Percentiles rank a stretch among this genome's conserved stretches.
Evolutionary conservation across 1,140 invertebrate species (phyloP).

Genomic region (Sogatella furcifera): DNA sequence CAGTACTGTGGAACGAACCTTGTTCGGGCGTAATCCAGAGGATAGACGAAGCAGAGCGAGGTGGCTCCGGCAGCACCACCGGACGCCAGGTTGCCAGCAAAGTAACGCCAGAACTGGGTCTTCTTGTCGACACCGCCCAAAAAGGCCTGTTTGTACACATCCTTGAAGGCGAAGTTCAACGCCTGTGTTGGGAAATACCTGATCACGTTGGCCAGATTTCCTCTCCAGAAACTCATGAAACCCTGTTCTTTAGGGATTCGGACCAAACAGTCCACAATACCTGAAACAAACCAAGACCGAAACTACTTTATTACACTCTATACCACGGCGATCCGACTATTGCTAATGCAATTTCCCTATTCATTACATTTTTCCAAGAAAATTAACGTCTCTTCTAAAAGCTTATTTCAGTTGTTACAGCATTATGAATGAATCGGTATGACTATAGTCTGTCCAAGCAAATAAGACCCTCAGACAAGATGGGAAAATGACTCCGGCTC

Average conservation of each 20-base stretch:
- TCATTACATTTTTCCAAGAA: too few relatives aligned
- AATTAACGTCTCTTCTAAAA: too few relatives aligned
- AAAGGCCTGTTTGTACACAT: constrained; percentile 77
- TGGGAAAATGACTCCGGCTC: too few relatives aligned
- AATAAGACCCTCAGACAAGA: too few relatives aligned
- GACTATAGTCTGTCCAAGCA: too few relatives aligned
- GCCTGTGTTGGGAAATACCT: constrained; percentile 92
- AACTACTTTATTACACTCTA: background rate
- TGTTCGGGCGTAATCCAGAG: constrained; percentile 89
- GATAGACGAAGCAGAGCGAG: constrained; percentile 91
- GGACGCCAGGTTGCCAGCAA: constrained; percentile 78
- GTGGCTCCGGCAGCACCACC: constrained; percentile 91
- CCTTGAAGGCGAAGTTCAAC: constrained; percentile 93
- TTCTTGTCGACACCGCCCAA: constrained; percentile 77
- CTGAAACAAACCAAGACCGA: constrained; percentile 34
- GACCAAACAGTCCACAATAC: constrained; percentile 77
- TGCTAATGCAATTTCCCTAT: background rate
- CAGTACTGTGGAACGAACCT: constrained; percentile 49
- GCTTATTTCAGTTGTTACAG: too few relatives aligned
- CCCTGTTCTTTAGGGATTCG: constrained; percentile 82
- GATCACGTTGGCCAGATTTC: constrained; percentile 88
- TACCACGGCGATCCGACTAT: background rate
- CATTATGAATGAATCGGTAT: too few relatives aligned
- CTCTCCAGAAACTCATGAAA: constrained; percentile 78
- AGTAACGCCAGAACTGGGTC: constrained; percentile 81